phyloP scores from a whole-genome alignment of 2,113 vertebrate genomes.

The Aleadryas rufinucha region DNA sequence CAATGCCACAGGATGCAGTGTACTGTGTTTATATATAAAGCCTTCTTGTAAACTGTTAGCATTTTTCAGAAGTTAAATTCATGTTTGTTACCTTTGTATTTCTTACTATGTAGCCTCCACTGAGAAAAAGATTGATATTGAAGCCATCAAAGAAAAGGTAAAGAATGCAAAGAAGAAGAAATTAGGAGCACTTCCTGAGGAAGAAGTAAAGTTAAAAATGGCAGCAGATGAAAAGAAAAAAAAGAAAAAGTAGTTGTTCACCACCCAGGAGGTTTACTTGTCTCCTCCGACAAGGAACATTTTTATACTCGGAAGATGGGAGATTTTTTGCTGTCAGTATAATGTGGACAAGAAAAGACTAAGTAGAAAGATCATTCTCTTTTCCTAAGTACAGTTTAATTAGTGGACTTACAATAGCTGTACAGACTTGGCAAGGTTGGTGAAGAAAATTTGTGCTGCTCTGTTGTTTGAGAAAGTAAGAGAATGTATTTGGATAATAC shows the following conservation, averaged over 20 bases:
- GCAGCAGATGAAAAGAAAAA: slow-evolving; percentile 77
- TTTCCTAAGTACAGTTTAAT: background rate
- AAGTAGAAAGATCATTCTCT: background rate
- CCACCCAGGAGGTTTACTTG: background rate
- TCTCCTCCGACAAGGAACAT: background rate
- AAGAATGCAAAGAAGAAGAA: slow-evolving; percentile 93
- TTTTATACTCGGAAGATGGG: background rate
- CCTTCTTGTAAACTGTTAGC: background rate
- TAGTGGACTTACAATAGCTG: background rate
- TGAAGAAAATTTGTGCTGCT: background rate
- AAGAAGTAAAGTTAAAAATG: slow-evolving; percentile 72
- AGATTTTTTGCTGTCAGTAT: background rate
- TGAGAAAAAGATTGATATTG: slow-evolving; percentile 88
- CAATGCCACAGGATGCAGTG: background rate
- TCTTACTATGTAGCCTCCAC: slow-evolving; percentile 68
- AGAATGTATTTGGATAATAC: background rate
- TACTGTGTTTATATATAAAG: background rate
- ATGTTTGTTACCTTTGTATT: background rate
- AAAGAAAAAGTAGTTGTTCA: slow-evolving; percentile 72
- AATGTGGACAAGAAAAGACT: background rate
- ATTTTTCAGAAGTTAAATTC: background rate
- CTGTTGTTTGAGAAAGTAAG: background rate
- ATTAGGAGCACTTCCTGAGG: slow-evolving; percentile 86
- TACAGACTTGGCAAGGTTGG: background rate
- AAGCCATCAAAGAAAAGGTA: slow-evolving; percentile 90